phyloP scores from a whole-genome alignment of 2,888 invertebrate species.

The Agonopterix alstromeriana region DNA sequence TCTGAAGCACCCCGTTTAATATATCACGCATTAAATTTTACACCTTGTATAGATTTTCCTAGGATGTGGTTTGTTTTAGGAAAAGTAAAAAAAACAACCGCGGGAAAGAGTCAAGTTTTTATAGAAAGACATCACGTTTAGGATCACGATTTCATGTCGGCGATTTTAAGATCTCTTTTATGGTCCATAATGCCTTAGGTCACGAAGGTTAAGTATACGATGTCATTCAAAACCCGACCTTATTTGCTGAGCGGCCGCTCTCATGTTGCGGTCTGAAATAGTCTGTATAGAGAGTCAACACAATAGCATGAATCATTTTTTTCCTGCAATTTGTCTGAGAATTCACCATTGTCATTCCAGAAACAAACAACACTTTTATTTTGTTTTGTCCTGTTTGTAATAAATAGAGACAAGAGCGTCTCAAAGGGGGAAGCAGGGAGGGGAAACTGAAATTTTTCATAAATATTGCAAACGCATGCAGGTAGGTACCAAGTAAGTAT shows the following conservation, averaged over 20 bases:
- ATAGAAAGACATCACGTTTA: not conserved
- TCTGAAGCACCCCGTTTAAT: too few relatives aligned
- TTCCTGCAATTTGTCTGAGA: slow-evolving; percentile 2
- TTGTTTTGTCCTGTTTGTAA: too few relatives aligned
- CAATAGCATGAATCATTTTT: slow-evolving; percentile 59
- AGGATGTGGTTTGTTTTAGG: not conserved
- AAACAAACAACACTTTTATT: too few relatives aligned
- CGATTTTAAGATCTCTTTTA: not conserved
- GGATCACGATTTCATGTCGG: not conserved
- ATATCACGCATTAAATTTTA: too few relatives aligned
- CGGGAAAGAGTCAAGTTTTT: not conserved
- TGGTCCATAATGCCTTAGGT: slow-evolving; percentile 3
- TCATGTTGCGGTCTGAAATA: slow-evolving; percentile 47
- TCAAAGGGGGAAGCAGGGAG: too few relatives aligned
- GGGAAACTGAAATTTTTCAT: too few relatives aligned
- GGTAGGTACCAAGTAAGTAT: too few relatives aligned
- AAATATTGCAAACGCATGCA: too few relatives aligned
- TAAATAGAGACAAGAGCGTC: too few relatives aligned
- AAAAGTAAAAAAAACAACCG: too few relatives aligned
- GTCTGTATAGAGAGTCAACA: slow-evolving; percentile 21
- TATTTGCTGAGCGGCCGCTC: slow-evolving; percentile 40
- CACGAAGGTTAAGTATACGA: slow-evolving; percentile 20
- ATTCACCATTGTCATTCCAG: too few relatives aligned
- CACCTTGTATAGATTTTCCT: too few relatives aligned
- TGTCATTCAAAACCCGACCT: slow-evolving; percentile 48